Evolutionary conservation across 1,140 invertebrate genomes (phyloP).

Genomic region (Papilio glaucus): DNA sequence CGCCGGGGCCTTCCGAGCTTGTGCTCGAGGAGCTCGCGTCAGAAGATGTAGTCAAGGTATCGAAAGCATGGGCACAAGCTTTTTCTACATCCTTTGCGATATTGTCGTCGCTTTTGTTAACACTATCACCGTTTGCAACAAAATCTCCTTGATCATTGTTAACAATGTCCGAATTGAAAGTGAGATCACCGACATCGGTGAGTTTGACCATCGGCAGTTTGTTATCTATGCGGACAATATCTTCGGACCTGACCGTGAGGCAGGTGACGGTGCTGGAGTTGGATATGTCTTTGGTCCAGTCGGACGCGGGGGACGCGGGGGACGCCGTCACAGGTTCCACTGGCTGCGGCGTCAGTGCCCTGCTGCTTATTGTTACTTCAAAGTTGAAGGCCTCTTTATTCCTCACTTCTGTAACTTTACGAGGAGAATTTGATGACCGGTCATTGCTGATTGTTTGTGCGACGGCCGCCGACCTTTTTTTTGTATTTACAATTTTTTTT

Average conservation of each 20-base stretch:
- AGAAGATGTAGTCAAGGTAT: not conserved
- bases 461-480: not conserved
- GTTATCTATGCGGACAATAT: conserved; percentile 62
- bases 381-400: not conserved
- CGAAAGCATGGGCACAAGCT: not conserved
- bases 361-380: not conserved
- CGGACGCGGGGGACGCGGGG: conserved; percentile 30
- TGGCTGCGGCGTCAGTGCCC: no score
- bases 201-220: conserved; percentile 61
- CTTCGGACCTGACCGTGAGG: conserved; percentile 55
- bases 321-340: no score
- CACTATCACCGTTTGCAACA: no score
- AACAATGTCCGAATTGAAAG: no score
- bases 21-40: not conserved
- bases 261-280: conserved; percentile 59
- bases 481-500: not conserved
- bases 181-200: conserved; percentile 38
- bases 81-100: no score
- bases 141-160: no score
- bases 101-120: no score
- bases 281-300: conserved; percentile 69
- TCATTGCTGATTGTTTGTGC: not conserved
- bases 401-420: not conserved
- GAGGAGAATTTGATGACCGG: not conserved
- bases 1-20: not conserved